Evolutionary conservation across 1,140 invertebrate genomes (phyloP).

Genomic region (Sweltsa coloradensis): DNA sequence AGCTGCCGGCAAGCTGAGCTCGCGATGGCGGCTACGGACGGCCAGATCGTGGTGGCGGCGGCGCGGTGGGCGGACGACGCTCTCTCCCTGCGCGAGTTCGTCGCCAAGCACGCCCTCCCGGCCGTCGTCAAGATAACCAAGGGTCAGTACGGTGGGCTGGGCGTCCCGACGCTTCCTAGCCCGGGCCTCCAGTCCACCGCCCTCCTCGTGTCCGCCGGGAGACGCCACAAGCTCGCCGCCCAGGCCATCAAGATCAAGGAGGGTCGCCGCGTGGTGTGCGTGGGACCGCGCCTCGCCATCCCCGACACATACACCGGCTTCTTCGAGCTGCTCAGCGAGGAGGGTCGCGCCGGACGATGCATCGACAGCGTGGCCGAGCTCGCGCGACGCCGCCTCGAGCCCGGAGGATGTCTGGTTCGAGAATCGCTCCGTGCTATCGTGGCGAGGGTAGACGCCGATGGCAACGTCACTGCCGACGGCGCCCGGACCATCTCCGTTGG

Average conservation of each 20-base stretch:
- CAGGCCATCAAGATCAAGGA: slow-evolving; percentile 89
- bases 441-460: slow-evolving; percentile 48
- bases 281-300: slow-evolving; percentile 73
- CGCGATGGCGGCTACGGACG: slow-evolving; percentile 70
- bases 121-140: slow-evolving; percentile 82
- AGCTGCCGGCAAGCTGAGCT: slow-evolving; percentile 21
- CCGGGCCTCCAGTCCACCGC: slow-evolving; percentile 73
- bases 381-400: slow-evolving; percentile 57
- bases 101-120: slow-evolving; percentile 64
- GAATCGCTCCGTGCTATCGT: slow-evolving; percentile 75
- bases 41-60: slow-evolving; percentile 69
- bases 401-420: slow-evolving; percentile 66
- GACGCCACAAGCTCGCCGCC: slow-evolving; percentile 53
- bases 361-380: slow-evolving; percentile 80
- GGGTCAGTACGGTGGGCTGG: slow-evolving; percentile 80
- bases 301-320: slow-evolving; percentile 83
- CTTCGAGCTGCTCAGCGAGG: slow-evolving; percentile 88
- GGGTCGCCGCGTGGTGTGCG: slow-evolving; percentile 55
- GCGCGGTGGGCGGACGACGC: slow-evolving; percentile 74
- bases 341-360: slow-evolving; percentile 75
- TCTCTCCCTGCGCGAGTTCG: slow-evolving; percentile 64
- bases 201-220: slow-evolving; percentile 68
- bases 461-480: slow-evolving; percentile 51
- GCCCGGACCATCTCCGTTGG: slow-evolving; percentile 57
- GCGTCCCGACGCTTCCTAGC: slow-evolving; percentile 70